Conservation (phyloP, 2,113 vertebrate genomes). For the Ceuthmochares aereus region DNA sequence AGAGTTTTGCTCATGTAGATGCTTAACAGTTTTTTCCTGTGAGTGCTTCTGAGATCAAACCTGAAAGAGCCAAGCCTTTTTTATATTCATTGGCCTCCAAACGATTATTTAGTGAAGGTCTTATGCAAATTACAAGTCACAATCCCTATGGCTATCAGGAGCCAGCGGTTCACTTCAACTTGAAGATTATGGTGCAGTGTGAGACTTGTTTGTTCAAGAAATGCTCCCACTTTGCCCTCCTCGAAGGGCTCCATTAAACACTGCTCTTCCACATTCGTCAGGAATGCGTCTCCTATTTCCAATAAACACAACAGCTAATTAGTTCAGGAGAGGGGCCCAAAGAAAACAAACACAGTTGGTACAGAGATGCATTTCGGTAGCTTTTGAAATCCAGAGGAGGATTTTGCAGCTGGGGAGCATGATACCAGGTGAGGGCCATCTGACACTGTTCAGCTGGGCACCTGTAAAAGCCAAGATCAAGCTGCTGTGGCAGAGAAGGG, state of each 20-base stretch:
- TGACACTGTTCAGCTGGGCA: accelerated
- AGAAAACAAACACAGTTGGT: conserved; percentile 9
- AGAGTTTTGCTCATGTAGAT: conserved; percentile 46
- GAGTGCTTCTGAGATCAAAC: not conserved
- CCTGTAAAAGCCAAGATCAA: not conserved
- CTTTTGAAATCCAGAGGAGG: not conserved
- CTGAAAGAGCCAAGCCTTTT: not conserved
- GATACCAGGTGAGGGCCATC: accelerated
- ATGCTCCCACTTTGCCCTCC: not conserved
- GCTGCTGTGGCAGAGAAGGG: not conserved
- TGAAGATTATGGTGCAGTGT: not conserved
- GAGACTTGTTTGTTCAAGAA: conserved; percentile 25
- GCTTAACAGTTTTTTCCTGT: conserved; percentile 31
- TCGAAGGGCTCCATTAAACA: not conserved
- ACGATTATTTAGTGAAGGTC: conserved; percentile 35
- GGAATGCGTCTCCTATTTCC: conserved; percentile 46
- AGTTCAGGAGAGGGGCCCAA: conserved; percentile 10
- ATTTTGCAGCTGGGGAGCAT: not conserved
- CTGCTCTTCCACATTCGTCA: not conserved
- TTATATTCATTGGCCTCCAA: not conserved
- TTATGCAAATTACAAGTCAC: conserved; percentile 51
- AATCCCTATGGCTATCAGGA: not conserved
- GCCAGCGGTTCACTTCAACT: not conserved
- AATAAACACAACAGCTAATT: conserved; percentile 45
- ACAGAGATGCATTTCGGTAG: not conserved